Conservation (phyloP, 2,113 vertebrate species). For the Galemys pyrenaicus region DNA sequence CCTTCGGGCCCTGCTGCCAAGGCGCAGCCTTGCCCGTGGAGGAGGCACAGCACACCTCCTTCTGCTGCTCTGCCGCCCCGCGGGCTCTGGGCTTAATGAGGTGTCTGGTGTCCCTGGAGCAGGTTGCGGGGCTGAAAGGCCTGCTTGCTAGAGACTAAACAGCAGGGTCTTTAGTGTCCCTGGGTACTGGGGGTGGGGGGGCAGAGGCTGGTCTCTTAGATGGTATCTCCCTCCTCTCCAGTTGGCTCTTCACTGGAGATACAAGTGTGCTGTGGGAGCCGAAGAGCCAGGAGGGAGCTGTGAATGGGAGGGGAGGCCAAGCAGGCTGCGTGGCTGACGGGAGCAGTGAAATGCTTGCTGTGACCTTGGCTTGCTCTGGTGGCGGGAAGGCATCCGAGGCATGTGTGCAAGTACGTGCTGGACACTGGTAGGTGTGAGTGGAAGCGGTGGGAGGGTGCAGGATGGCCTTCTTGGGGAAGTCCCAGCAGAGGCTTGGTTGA, state of each 20-base stretch:
- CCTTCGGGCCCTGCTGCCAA: background rate
- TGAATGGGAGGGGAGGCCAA: background rate
- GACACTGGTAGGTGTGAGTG: background rate
- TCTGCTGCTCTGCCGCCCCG: no score
- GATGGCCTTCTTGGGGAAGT: background rate
- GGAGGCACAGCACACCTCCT: background rate
- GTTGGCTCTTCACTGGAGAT: background rate
- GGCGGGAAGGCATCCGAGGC: background rate
- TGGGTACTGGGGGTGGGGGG: fast-evolving
- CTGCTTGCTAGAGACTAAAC: fast-evolving
- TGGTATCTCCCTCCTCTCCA: fast-evolving
- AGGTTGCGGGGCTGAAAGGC: fast-evolving
- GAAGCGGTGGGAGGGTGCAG: fast-evolving
- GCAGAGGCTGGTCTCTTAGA: background rate
- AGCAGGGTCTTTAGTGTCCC: background rate
- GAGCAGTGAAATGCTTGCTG: background rate
- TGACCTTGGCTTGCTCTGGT: background rate
- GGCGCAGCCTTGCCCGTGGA: fast-evolving
- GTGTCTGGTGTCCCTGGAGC: background rate
- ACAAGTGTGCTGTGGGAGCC: background rate
- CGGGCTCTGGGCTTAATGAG: background rate
- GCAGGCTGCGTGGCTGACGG: fast-evolving
- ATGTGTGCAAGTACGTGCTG: background rate
- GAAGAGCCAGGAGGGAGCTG: background rate
- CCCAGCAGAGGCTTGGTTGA: fast-evolving